Evolutionary conservation across 2,797 vertebrate genomes (phyloP).

Genomic region (Galaxias olidus): DNA sequence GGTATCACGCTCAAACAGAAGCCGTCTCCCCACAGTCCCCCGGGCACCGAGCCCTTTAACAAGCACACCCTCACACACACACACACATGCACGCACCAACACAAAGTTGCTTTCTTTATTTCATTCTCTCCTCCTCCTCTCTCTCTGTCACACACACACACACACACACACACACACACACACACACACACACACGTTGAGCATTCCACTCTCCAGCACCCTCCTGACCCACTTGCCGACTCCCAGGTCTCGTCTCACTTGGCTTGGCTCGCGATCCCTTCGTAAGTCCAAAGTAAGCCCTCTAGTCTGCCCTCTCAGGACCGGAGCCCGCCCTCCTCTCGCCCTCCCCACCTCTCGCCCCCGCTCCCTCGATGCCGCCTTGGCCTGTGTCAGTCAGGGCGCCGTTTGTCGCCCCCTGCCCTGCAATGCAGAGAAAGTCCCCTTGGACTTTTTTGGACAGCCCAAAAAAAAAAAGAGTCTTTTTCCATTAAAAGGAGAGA

Average conservation of each 20-base stretch:
- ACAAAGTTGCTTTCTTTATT: too few relatives aligned
- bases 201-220: constrained; percentile 17
- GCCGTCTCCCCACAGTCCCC: constrained; percentile 54
- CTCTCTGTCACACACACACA: constrained; percentile 37
- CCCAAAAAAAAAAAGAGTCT: constrained; percentile 30
- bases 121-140: constrained; percentile 5
- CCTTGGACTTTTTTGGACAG: constrained; percentile 25
- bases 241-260: constrained; percentile 40
- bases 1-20: constrained; percentile 70
- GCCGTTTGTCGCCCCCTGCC: constrained; percentile 28
- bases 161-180: constrained; percentile 8
- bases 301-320: constrained; percentile 15
- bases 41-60: constrained; percentile 48
- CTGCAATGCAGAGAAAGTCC: constrained; percentile 28
- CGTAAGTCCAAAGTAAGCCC: constrained; percentile 43
- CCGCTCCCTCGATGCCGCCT: constrained; percentile 14
- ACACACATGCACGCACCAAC: constrained; percentile 8
- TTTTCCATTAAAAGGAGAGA: neutral
- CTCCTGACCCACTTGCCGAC: constrained; percentile 34
- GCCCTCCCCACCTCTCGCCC: neutral
- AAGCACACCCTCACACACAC: neutral
- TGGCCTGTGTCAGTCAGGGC: constrained; percentile 10
- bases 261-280: constrained; percentile 30
- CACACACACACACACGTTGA: neutral
- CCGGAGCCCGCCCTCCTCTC: neutral